A percentile compares a stretch with the other conserved stretches of the same genome.
Conservation (phyloP, 30 jellyfish, hydroid and myxozoan species). For the Cassiopea andromeda region DNA sequence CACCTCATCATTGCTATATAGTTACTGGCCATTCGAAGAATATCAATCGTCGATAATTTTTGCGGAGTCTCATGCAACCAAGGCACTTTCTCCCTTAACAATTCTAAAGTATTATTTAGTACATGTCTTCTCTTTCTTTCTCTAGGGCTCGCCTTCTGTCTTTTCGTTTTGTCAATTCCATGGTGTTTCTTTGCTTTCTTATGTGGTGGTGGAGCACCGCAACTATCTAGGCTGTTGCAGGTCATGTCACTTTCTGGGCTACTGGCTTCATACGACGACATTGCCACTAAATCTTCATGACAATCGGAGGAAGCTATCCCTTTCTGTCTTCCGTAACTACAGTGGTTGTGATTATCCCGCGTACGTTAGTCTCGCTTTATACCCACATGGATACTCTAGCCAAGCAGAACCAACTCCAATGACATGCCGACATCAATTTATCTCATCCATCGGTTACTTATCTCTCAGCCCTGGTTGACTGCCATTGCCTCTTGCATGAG, state of each 20-base stretch:
- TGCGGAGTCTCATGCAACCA: slow-evolving; percentile 72
- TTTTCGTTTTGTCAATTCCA: slow-evolving; percentile 66
- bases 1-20: slow-evolving; percentile 80
- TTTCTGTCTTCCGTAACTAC: not conserved
- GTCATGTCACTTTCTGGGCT: slow-evolving; percentile 69
- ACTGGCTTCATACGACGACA: slow-evolving; percentile 57
- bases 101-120: slow-evolving; percentile 86
- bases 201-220: slow-evolving; percentile 25
- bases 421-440: not conserved
- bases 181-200: not conserved
- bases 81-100: slow-evolving; percentile 85
- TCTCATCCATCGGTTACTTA: not conserved
- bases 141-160: slow-evolving; percentile 94
- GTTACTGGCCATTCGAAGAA: slow-evolving; percentile 89
- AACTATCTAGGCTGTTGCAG: slow-evolving; percentile 53
- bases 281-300: not conserved
- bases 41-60: slow-evolving; percentile 90
- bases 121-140: slow-evolving; percentile 96
- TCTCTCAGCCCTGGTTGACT: not conserved
- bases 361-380: not conserved
- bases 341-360: not conserved
- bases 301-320: not conserved
- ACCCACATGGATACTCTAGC: slow-evolving; percentile 4
- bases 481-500: not conserved
- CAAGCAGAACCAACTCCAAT: slow-evolving; percentile 12